phyloP scores from a whole-genome alignment of 1,140 invertebrate species.

The Aphis gossypii region DNA sequence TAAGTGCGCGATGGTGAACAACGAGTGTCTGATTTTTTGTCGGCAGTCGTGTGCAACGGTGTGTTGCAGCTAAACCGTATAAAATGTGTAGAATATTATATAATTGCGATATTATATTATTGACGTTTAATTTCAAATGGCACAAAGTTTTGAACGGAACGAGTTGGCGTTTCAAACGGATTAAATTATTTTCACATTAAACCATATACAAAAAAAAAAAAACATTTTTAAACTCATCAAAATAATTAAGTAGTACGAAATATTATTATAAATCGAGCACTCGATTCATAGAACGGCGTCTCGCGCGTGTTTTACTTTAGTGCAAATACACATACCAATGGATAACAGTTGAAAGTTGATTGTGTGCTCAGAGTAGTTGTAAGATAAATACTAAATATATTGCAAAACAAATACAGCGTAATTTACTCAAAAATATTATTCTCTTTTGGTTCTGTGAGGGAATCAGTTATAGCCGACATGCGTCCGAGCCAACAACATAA shows the following conservation, averaged over 20 bases:
- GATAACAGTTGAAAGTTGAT: not conserved
- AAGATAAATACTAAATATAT: not conserved
- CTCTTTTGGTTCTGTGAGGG: not conserved
- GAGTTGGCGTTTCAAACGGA: no score
- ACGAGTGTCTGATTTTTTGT: not conserved
- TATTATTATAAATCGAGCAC: not conserved
- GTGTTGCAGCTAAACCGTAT: not conserved
- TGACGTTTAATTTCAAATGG: no score
- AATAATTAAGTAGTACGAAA: not conserved
- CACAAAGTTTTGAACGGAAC: no score
- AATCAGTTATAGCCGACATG: not conserved
- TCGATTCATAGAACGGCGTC: not conserved
- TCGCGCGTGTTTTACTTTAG: not conserved
- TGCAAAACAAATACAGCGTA: not conserved
- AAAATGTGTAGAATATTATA: no score
- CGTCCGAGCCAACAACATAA: not conserved
- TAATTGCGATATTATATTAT: no score
- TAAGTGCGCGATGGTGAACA: not conserved
- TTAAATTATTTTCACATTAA: no score
- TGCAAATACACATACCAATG: not conserved
- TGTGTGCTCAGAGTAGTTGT: not conserved
- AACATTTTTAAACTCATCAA: no score
- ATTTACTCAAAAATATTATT: not conserved
- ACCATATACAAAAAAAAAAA: not conserved
- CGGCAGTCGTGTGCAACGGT: not conserved